Base-by-base conservation (phyloP, 1,140 invertebrate genomes). In the Drosophila tropicalis region DNA sequence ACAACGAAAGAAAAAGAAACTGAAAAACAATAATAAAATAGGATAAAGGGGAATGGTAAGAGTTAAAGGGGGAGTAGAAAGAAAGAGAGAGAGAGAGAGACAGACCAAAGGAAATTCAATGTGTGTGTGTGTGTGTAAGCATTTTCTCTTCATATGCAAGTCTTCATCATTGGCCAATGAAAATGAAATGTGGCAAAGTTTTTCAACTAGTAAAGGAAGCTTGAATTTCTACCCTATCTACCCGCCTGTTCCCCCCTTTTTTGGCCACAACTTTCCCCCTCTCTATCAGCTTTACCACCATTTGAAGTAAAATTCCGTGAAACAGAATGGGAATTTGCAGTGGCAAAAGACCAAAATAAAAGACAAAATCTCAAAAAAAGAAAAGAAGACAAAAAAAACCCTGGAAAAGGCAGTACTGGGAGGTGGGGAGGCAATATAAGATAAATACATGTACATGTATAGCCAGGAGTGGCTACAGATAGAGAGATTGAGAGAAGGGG, bases 121-220 rank as follows among this genome's bases (percentile, higher is more conserved):
- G 19, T 12, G 13, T 51, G 3, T 51, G 2, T 71, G 29, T 67
- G 51, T 56, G 54, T 73, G 32, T 57, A n/a, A 65, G 19, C 40
- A 64, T 47, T 69, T 54, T 72, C 64, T 65, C 66, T 69, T 32
- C 36, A 39, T 56, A 22, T 19, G 17, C 41, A 12, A 15, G 9
- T 39, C 44, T 29, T 25, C 64, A 65, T 67, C 29, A 44, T 62
- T 67, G 58, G 58, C 61, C 64, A 80, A 80, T 79, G 71, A 80
- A 80, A 74, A 80, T 77, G 71, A 80, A 74, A 76, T 76, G 73
- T 62, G 60, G 62, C 65, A 41, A 39, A 39, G 64, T 47, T 79
- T 70, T 60, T 57, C 67, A 72, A 64, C 58, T 69, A 62, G 29
- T 44, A 69, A 47, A 65, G 65, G 72, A 77, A 74, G 56, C 15